Evolutionary conservation across 1,140 invertebrate species (phyloP).

Genomic region (Nasonia longicornis): DNA sequence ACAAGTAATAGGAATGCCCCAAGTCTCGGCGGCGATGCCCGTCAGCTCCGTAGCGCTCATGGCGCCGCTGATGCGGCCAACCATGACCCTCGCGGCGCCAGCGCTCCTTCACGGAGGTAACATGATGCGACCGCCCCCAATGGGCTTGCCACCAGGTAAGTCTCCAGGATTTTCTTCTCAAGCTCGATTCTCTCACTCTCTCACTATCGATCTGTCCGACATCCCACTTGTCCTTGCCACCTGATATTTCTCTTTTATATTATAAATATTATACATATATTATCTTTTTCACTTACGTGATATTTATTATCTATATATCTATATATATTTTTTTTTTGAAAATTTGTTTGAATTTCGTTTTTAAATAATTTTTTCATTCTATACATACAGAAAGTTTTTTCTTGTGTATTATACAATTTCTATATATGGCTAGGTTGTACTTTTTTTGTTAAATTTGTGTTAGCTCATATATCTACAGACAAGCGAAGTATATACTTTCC

Average conservation of each 20-base stretch:
- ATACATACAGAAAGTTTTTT: conserved; percentile 8
- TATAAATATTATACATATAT: conserved; percentile 26
- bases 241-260: conserved; percentile 7
- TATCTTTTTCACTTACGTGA: conserved; percentile 22
- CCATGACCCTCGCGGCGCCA: conserved; percentile 76
- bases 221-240: not conserved
- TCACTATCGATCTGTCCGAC: not conserved
- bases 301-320: conserved; percentile 24
- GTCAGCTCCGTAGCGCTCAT: conserved; percentile 73
- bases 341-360: conserved; percentile 12
- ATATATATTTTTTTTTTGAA: not conserved
- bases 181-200: conserved; percentile 17
- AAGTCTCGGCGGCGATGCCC: conserved; percentile 63
- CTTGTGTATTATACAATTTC: conserved; percentile 30
- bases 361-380: not conserved
- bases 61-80: conserved; percentile 73
- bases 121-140: conserved; percentile 80
- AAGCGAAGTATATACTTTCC: conserved; percentile 20
- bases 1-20: conserved; percentile 64
- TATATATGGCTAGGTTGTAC: conserved; percentile 28
- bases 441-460: conserved; percentile 24
- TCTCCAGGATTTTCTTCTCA: conserved; percentile 57
- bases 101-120: conserved; percentile 78
- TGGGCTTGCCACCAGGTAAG: conserved; percentile 81
- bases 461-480: conserved; percentile 17